A percentile compares a stretch with the other conserved stretches of the same genome.
phyloP scores from a whole-genome alignment of 2,797 vertebrate species.

The Myotis vivesi region DNA sequence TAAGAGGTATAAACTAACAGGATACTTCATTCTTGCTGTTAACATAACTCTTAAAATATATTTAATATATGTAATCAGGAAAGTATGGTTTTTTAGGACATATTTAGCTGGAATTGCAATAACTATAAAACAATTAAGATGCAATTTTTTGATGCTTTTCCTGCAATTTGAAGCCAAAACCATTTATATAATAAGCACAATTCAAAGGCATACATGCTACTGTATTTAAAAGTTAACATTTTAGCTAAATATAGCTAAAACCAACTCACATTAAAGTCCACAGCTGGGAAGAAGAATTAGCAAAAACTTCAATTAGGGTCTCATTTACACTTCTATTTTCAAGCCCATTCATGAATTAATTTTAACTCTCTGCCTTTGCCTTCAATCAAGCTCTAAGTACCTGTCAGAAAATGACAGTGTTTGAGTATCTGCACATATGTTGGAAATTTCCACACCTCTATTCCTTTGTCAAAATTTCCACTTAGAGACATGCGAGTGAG shows the following conservation, averaged over 20 bases:
- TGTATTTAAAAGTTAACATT: constrained; percentile 47
- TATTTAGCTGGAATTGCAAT: constrained; percentile 11
- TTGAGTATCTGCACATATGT: constrained; percentile 23
- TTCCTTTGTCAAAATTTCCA: constrained; percentile 48
- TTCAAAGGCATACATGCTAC: constrained; percentile 36
- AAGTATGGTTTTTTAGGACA: neutral
- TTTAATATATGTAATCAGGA: constrained; percentile 12
- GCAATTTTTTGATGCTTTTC: constrained; percentile 9
- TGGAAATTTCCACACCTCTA: constrained; percentile 36
- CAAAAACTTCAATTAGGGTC: constrained; percentile 60
- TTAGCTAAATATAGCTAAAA: constrained; percentile 54
- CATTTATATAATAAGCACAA: neutral
- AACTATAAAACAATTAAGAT: constrained; percentile 42
- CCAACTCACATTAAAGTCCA: constrained; percentile 44
- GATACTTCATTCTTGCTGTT: neutral
- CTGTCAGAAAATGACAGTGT: constrained; percentile 56
- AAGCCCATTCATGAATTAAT: constrained; percentile 68
- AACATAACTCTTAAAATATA: constrained; percentile 42
- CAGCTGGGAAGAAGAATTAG: constrained; percentile 67
- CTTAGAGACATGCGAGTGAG: neutral
- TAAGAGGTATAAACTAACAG: neutral
- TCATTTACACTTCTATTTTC: constrained; percentile 64
- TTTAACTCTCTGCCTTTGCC: constrained; percentile 48
- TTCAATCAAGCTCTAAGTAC: constrained; percentile 54
- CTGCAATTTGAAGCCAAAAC: constrained; percentile 2